These are phyloP conservation scores for Rotaria socialis DNA, from an alignment of 2,888 invertebrate genomes.

Conservation along the genomic window DNA sequence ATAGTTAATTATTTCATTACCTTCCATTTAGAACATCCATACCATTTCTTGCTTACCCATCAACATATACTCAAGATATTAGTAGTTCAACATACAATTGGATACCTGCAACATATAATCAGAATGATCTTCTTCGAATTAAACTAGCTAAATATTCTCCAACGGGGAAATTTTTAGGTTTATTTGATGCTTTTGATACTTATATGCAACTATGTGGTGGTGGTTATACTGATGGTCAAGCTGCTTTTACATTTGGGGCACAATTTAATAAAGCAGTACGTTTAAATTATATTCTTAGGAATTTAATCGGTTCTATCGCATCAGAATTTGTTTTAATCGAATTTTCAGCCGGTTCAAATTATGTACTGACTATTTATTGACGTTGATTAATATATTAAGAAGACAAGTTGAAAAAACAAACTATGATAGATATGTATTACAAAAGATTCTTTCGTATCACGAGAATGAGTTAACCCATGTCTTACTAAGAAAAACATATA, in stretches of 20 bases:
- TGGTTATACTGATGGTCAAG: background rate
- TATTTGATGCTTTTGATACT: background rate
- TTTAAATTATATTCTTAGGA: background rate
- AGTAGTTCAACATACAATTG: background rate
- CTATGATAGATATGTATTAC: too few relatives aligned
- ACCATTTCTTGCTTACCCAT: conserved; percentile 30
- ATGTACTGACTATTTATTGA: too few relatives aligned
- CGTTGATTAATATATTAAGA: too few relatives aligned
- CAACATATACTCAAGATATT: background rate
- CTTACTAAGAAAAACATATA: too few relatives aligned
- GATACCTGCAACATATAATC: background rate
- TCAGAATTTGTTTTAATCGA: too few relatives aligned
- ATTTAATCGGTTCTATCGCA: too few relatives aligned
- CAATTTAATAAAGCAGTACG: background rate
- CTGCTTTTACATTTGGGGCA: conserved; percentile 16
- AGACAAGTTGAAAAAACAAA: too few relatives aligned
- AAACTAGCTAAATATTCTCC: conserved; percentile 16
- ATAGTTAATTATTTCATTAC: background rate
- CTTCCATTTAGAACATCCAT: background rate
- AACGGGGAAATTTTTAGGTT: background rate
- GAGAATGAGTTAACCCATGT: too few relatives aligned
- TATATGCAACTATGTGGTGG: background rate
- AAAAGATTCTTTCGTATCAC: too few relatives aligned
- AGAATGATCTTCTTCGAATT: background rate
- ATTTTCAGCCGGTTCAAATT: too few relatives aligned